These are phyloP conservation scores for Patella vulgata DNA, from an alignment of 1,140 invertebrate genomes.

Conservation along the genomic window DNA sequence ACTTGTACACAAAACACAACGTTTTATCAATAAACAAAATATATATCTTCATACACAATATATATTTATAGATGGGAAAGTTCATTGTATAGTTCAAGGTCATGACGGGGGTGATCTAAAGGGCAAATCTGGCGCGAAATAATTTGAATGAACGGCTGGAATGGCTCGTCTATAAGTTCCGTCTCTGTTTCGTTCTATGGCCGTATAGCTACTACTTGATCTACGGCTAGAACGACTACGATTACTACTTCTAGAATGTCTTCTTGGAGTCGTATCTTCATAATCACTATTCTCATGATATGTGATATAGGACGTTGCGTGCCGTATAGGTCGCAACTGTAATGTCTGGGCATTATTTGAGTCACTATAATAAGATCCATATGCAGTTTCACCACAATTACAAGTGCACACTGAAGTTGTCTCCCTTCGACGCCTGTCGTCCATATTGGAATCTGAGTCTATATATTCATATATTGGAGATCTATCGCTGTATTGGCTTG, in stretches of 20 bases:
- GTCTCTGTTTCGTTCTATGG: slow-evolving; percentile 3
- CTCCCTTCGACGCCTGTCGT: slow-evolving; percentile 1
- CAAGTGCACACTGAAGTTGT: too few species aligned
- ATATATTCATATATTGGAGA: slow-evolving; percentile 17
- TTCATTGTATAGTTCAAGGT: too few species aligned
- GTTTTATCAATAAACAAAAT: too few species aligned
- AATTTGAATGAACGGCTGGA: slow-evolving; percentile 13
- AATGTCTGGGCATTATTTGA: too few species aligned
- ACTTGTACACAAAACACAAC: too few species aligned
- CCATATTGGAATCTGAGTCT: slow-evolving; percentile 5
- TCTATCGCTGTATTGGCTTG: slow-evolving; percentile 3
- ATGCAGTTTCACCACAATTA: too few species aligned
- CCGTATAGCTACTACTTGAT: background rate
- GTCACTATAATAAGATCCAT: too few species aligned
- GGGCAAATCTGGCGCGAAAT: slow-evolving; percentile 5
- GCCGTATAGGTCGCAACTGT: background rate
- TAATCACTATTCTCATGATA: slow-evolving; percentile 5
- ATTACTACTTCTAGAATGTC: slow-evolving; percentile 1
- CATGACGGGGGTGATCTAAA: too few species aligned
- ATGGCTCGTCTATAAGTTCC: background rate
- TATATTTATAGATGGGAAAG: too few species aligned
- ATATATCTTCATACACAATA: too few species aligned
- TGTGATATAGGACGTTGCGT: background rate
- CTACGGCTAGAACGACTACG: slow-evolving; percentile 1
- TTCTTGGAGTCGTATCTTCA: slow-evolving; percentile 6